A percentile compares a stretch with the other conserved stretches of the same genome.
Conservation (phyloP, 2,797 vertebrate species). For the Lithobates pipiens region DNA sequence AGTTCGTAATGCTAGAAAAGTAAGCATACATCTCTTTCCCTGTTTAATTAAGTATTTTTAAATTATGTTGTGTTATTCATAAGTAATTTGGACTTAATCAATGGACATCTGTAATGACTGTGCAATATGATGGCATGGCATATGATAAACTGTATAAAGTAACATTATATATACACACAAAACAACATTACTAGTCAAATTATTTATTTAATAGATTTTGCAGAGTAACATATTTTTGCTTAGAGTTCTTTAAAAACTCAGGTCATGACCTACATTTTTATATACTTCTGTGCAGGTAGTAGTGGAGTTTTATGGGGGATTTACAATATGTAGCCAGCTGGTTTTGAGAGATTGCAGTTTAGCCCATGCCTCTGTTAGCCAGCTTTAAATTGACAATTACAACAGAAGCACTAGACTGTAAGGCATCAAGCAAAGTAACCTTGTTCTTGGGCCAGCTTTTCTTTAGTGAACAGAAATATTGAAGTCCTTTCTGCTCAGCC, state of each 20-base stretch:
- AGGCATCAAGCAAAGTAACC: not conserved
- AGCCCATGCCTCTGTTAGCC: not conserved
- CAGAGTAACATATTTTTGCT: not conserved
- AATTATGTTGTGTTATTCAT: too few species aligned
- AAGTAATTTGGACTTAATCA: not conserved
- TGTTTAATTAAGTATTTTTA: too few species aligned
- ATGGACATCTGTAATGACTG: too few species aligned
- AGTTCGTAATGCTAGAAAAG: too few species aligned
- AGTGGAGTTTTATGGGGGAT: not conserved
- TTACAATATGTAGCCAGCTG: constrained; percentile 32
- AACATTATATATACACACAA: too few species aligned
- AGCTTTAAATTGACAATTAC: constrained; percentile 21
- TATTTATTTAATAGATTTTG: too few species aligned
- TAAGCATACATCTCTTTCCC: too few species aligned
- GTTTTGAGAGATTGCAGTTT: constrained; percentile 29
- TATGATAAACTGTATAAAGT: too few species aligned
- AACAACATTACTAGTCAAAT: too few species aligned
- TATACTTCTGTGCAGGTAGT: not conserved
- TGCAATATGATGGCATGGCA: too few species aligned
- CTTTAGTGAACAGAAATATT: not conserved
- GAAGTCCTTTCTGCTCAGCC: not conserved
- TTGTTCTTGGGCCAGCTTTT: constrained; percentile 13
- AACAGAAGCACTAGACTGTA: constrained; percentile 6
- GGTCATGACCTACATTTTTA: constrained; percentile 2
- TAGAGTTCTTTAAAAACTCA: not conserved